phyloP scores from a whole-genome alignment of 2,888 invertebrate species.

The Limenitis camilla region DNA sequence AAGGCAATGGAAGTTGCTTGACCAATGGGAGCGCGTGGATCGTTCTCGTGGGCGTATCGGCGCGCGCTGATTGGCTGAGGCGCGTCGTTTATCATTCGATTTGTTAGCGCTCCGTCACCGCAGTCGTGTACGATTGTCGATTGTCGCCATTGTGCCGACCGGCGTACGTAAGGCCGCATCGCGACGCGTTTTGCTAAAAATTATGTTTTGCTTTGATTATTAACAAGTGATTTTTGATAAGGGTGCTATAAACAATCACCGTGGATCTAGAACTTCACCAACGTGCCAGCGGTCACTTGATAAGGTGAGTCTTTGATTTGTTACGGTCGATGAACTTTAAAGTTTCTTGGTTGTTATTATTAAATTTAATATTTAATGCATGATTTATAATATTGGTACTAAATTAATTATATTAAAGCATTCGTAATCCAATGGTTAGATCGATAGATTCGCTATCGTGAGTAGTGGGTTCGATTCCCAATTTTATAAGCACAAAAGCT shows the following conservation, averaged over 20 bases:
- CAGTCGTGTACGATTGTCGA: conserved; percentile 70
- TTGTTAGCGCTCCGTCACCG: conserved; percentile 65
- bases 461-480: too few relatives aligned
- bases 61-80: conserved; percentile 52
- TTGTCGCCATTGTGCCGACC: conserved; percentile 71
- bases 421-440: too few relatives aligned
- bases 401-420: too few relatives aligned
- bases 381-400: too few relatives aligned
- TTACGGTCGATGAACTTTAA: conserved; percentile 39
- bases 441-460: too few relatives aligned
- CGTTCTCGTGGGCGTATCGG: conserved; percentile 65
- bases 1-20: conserved; percentile 72
- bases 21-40: conserved; percentile 60
- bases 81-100: conserved; percentile 66
- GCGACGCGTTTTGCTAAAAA: conserved; percentile 44
- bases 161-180: conserved; percentile 49
- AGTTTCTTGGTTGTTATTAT: conserved; percentile 8
- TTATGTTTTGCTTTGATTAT: conserved; percentile 32
- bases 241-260: conserved; percentile 69
- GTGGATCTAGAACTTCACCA: conserved; percentile 86
- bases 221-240: conserved; percentile 33
- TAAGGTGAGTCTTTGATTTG: conserved; percentile 73
- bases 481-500: too few relatives aligned
- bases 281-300: conserved; percentile 84
- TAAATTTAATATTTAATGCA: too few relatives aligned